Base-by-base conservation (phyloP, 2,888 invertebrate species). In the Altica lythri region DNA sequence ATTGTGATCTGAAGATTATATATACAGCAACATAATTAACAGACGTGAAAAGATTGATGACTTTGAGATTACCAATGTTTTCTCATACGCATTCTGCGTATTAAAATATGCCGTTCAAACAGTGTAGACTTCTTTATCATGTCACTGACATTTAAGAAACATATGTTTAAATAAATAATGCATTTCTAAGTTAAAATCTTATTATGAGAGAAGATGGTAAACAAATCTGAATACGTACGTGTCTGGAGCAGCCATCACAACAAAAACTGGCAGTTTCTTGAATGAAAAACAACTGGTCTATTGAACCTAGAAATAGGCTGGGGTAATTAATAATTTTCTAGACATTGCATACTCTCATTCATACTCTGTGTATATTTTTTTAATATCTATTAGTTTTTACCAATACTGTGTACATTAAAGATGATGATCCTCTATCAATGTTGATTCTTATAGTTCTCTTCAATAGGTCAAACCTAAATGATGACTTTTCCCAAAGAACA, bases 291-390 rank as follows among this genome's bases (percentile, higher is more conserved):
- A 73, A 75, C 71, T 72, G 72, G 74, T 72, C 73, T 38, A 73
- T 76, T 68, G 77, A 75, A 80, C 81, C 82, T 82, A 81, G 79
- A 82, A 82, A 81, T 81, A 81, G 79, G 78, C 81, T 82, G 80
- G 79, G 79, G 79, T 78, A 77, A 81, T 82, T 82, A 82, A 80
- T 81, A 81, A 77, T 78, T 79, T 80, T 80, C 30, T 76, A 74
- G 72, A 73, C 76, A 73, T 72, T 69, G 74, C 78, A 77, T 75
- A 74, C 78, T 70, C 73, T 69, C 77, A 73, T 74, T 76, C 78
- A 75, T 74, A 71, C 76, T 69, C 32, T 12, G 5, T 40, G 10
- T 19, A 12, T 57, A 53, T 48, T 51, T 47, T 44, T 45, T 40
- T 34, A 55, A 55, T 46, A 49, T 53, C 60, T 25, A 43, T 37